A percentile compares a stretch with the other conserved stretches of the same genome.
These are phyloP conservation scores for Platyrinchus mystaceus DNA, from an alignment of 2,797 vertebrate genomes.

Conservation along the genomic window DNA sequence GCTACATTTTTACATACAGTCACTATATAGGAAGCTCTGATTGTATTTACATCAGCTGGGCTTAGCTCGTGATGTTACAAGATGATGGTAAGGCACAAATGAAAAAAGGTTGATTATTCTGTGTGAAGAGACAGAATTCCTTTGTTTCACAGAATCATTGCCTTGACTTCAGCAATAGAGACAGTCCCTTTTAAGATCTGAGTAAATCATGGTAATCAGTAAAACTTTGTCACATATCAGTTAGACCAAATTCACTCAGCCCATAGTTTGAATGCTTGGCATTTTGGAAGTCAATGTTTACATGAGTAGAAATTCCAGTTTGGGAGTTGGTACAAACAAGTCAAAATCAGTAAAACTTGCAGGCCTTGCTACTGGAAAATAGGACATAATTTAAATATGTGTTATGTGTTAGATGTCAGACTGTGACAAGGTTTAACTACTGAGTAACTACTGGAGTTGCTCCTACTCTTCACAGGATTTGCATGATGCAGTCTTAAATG, in stretches of 20 bases:
- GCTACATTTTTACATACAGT: neutral
- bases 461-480: neutral
- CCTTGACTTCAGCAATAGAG: neutral
- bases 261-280: neutral
- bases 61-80: neutral
- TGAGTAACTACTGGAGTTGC: neutral
- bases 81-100: neutral
- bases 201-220: neutral
- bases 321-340: neutral
- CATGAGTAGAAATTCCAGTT: neutral
- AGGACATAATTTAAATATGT: neutral
- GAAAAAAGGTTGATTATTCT: neutral
- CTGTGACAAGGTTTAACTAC: neutral
- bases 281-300: neutral
- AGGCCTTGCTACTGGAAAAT: neutral
- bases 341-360: neutral
- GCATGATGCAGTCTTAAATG: neutral
- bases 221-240: accelerated
- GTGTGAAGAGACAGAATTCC: neutral
- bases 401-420: neutral
- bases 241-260: neutral
- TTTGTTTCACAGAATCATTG: neutral
- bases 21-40: neutral
- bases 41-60: neutral
- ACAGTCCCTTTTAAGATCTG: neutral